Percentiles rank a stretch among this genome's conserved stretches.
Evolutionary conservation across 2,113 vertebrate genomes (phyloP).

Genomic region (Microcebus griseorufus): DNA sequence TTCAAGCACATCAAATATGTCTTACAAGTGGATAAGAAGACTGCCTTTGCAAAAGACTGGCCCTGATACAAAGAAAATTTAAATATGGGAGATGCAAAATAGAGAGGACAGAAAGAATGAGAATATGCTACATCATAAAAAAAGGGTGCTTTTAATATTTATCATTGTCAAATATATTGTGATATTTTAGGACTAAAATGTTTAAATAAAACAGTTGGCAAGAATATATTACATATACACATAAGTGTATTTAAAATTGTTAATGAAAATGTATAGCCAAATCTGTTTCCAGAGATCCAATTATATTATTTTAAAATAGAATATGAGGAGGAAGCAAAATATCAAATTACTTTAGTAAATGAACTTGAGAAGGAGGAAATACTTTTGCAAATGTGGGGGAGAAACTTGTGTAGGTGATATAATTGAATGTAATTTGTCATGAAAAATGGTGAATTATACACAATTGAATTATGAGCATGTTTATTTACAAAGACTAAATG

Average conservation of each 20-base stretch:
- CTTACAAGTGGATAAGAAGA: neutral
- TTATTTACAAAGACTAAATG: neutral
- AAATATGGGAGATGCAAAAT: neutral
- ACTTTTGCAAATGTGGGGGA: neutral
- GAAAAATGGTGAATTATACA: neutral
- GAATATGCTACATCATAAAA: neutral
- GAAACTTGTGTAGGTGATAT: neutral
- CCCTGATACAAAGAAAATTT: neutral
- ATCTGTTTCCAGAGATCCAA: neutral
- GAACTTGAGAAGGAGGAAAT: neutral
- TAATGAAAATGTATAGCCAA: neutral
- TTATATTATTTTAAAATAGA: neutral
- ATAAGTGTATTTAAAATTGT: neutral
- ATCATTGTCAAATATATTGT: neutral
- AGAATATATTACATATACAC: neutral
- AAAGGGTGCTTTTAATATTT: neutral
- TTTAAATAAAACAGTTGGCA: neutral
- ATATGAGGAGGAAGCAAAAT: neutral
- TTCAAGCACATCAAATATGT: neutral
- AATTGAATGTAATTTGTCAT: neutral
- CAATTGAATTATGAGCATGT: neutral
- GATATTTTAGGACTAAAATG: neutral
- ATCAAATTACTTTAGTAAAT: neutral
- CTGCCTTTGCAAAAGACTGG: neutral
- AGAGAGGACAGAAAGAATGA: neutral